phyloP scores from a whole-genome alignment of 2,797 vertebrate genomes.

The Bufotes viridis region DNA sequence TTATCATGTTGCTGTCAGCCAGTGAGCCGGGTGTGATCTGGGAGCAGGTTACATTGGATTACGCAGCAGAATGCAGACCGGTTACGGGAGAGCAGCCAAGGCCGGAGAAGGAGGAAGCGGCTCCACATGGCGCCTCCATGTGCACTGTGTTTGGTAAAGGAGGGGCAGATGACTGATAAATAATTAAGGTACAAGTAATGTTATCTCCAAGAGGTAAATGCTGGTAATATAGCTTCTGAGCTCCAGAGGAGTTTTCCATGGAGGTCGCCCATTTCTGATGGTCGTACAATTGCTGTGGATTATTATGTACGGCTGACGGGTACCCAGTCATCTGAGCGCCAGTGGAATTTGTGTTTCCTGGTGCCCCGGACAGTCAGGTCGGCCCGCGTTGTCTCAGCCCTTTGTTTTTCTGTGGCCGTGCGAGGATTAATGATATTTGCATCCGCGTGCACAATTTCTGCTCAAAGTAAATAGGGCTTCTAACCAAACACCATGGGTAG shows the following conservation, averaged over 20 bases:
- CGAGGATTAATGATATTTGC: not conserved
- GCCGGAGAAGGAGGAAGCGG: not conserved
- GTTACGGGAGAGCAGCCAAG: not conserved
- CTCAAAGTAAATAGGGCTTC: not conserved
- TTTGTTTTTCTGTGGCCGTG: not conserved
- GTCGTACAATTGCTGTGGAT: not conserved
- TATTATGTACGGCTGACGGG: conserved; percentile 13
- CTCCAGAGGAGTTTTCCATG: not conserved
- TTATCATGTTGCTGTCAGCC: not conserved
- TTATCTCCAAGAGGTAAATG: not conserved
- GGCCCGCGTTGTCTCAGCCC: not conserved
- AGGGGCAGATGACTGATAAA: conserved; percentile 1
- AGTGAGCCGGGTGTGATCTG: not conserved
- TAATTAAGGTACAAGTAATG: conserved; percentile 37
- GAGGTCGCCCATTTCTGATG: not conserved
- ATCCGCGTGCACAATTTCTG: not conserved
- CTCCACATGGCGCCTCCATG: not conserved
- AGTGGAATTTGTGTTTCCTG: not conserved
- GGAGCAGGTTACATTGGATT: conserved; percentile 13
- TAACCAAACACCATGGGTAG: not conserved
- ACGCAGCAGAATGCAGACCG: not conserved
- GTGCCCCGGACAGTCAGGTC: not conserved
- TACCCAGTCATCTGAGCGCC: not conserved
- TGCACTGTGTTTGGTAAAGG: conserved; percentile 36
- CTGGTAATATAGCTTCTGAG: not conserved